Conservation (phyloP, 1,140 invertebrate genomes). For the Octopus sinensis region DNA sequence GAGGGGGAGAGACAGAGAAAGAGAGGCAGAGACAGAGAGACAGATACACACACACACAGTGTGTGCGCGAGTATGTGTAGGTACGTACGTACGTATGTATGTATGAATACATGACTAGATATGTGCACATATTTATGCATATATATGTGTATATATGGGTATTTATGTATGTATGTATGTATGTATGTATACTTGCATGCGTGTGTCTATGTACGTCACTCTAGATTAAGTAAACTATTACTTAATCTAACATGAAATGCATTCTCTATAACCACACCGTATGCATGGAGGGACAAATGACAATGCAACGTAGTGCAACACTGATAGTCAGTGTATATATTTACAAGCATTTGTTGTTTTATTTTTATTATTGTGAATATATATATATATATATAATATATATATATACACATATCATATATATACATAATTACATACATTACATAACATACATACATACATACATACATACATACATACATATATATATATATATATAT, state of each 20-base stretch:
- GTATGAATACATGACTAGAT: not conserved
- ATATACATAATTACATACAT: not conserved
- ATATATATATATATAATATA: not conserved
- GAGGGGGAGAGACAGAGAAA: rapidly evolving
- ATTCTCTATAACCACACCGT: too few species aligned
- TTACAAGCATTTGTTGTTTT: not conserved
- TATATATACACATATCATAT: too few species aligned
- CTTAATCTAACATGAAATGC: too few species aligned
- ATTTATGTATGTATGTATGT: not conserved
- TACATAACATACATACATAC: not conserved
- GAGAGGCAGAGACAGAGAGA: not conserved
- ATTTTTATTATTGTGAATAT: not conserved
- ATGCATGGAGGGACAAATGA: too few species aligned
- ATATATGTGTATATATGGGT: not conserved
- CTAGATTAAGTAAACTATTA: too few species aligned
- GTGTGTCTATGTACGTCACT: not conserved
- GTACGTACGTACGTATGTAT: not conserved
- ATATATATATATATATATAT: not conserved
- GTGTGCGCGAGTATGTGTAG: not conserved
- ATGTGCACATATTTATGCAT: not conserved
- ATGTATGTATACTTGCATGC: not conserved
- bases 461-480: not conserved
- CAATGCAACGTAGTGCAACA: too few species aligned
- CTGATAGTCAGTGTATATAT: not conserved
- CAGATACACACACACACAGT: not conserved